phyloP scores from a whole-genome alignment of 1,140 invertebrate species.

The Glossosoma conforme region DNA sequence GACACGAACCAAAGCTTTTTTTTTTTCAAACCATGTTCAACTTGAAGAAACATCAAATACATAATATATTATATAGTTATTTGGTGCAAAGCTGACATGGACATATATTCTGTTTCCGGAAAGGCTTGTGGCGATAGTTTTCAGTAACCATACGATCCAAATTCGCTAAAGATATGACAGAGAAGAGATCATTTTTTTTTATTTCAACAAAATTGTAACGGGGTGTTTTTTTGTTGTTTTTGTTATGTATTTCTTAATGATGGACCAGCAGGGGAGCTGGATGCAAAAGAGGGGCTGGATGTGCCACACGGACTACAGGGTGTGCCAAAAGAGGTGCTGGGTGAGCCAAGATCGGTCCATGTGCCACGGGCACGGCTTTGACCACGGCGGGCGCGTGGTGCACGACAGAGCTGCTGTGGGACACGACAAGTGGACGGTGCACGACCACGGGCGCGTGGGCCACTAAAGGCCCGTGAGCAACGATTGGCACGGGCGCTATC shows the following conservation, averaged over 20 bases:
- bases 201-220: too few relatives aligned
- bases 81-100: too few relatives aligned
- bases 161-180: not conserved
- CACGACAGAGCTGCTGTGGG: constrained; percentile 42
- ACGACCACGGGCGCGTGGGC: constrained; percentile 37
- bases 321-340: constrained; percentile 47
- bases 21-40: too few relatives aligned
- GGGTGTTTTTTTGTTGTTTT: too few relatives aligned
- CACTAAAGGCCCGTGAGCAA: constrained; percentile 26
- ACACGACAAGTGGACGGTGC: constrained; percentile 34
- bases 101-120: too few relatives aligned
- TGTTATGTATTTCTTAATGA: constrained; percentile 33
- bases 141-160: not conserved
- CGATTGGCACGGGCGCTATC: constrained; percentile 29
- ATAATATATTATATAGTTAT: too few relatives aligned
- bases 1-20: too few relatives aligned
- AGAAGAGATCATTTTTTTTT: constrained; percentile 25
- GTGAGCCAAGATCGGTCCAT: constrained; percentile 37
- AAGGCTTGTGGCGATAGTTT: too few relatives aligned
- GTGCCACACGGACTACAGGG: constrained; percentile 35
- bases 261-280: constrained; percentile 34
- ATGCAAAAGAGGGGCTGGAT: constrained; percentile 45
- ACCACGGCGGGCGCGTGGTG: constrained; percentile 41
- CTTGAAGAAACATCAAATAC: too few relatives aligned
- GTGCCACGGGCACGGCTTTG: constrained; percentile 39